Percentiles rank a stretch among this genome's conserved stretches.
Evolutionary conservation across 2,888 invertebrate species (phyloP).

Genomic region (Morinoia aosen): DNA sequence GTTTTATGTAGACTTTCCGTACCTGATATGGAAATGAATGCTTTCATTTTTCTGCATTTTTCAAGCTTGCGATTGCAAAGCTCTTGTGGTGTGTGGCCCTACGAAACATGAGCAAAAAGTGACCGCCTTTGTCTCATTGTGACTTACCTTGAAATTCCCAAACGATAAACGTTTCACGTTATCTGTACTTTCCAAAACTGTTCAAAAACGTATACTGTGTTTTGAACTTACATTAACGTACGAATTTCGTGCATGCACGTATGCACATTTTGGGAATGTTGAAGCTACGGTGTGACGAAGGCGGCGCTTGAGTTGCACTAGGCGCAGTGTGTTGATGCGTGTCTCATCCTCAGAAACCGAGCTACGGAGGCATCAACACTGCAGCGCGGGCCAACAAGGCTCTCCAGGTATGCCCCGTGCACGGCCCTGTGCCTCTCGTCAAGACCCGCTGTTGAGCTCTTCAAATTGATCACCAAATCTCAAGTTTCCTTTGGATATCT

Average conservation of each 20-base stretch:
- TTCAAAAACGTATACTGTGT: neutral
- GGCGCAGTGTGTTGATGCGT: neutral
- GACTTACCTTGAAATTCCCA: neutral
- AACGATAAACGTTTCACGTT: neutral
- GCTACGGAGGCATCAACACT: conserved; percentile 49
- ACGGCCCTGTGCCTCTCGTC: conserved; percentile 36
- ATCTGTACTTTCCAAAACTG: neutral
- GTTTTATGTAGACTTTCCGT: neutral
- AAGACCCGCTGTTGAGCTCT: conserved; percentile 34
- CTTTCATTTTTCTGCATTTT: neutral
- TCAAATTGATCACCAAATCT: neutral
- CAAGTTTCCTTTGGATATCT: neutral
- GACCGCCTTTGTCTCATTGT: neutral
- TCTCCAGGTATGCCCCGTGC: conserved; percentile 53
- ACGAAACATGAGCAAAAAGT: neutral
- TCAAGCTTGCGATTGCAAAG: neutral
- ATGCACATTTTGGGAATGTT: neutral
- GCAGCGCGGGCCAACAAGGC: conserved; percentile 49
- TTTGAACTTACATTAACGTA: neutral
- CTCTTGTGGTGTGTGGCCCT: neutral
- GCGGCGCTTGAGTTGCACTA: neutral
- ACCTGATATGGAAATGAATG: neutral
- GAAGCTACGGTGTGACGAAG: neutral
- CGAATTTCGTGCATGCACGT: neutral
- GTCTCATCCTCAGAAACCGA: conserved; percentile 35